Conservation (phyloP, 2,888 invertebrate genomes). For the Proisotoma minuta region DNA sequence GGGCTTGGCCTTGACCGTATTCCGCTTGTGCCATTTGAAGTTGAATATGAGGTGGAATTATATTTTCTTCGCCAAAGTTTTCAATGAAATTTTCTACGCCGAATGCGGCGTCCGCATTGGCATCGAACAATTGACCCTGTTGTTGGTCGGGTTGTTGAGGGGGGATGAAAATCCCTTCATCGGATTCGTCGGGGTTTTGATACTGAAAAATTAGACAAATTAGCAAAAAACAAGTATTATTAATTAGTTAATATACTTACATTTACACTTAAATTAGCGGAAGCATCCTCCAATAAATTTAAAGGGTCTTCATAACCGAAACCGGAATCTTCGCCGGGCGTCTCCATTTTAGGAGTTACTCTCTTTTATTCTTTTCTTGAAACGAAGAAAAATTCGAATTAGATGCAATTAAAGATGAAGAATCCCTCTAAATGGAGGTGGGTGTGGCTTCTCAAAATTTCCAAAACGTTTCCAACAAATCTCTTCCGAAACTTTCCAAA, state of each 20-base stretch:
- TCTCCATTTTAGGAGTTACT: too few species aligned
- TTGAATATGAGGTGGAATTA: constrained; percentile 34
- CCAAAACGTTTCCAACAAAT: too few species aligned
- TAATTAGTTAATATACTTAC: neutral
- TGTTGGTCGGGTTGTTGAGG: constrained; percentile 15
- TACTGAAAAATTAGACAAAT: neutral
- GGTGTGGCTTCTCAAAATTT: too few species aligned
- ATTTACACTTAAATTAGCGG: constrained; percentile 30
- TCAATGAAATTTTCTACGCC: too few species aligned
- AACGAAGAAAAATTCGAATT: too few species aligned
- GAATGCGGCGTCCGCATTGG: too few species aligned
- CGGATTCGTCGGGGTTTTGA: constrained; percentile 34
- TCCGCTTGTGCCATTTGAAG: constrained; percentile 33
- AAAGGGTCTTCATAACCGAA: constrained; percentile 41
- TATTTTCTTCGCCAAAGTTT: constrained; percentile 12
- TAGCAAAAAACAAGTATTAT: neutral
- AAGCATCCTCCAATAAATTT: constrained; percentile 35
- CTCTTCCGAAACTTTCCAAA: too few species aligned
- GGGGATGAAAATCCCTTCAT: constrained; percentile 36
- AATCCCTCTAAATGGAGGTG: too few species aligned
- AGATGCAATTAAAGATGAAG: too few species aligned
- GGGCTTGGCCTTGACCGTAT: constrained; percentile 22
- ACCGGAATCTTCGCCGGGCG: constrained; percentile 39
- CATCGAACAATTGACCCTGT: neutral
- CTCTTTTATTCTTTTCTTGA: too few species aligned